A percentile compares a stretch with the other conserved stretches of the same genome.
Evolutionary conservation across 2,797 vertebrate species (phyloP).

Genomic region (Brotula barbata): DNA sequence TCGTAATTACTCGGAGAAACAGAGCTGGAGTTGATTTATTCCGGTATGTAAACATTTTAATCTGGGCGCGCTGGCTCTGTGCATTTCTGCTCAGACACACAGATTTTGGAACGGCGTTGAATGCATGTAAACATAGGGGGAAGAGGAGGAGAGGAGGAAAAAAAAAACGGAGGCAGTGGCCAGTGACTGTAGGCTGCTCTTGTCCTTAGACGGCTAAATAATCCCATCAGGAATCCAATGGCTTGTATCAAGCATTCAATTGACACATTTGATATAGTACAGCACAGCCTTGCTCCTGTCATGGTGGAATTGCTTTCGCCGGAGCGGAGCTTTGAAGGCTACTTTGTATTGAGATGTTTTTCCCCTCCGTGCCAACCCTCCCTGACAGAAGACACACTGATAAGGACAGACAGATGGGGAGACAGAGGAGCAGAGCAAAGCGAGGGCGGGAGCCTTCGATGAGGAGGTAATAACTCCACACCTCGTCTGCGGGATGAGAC

Average conservation of each 20-base stretch:
- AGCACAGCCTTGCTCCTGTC: conserved; percentile 39
- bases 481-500: conserved; percentile 43
- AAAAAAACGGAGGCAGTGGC: too few species aligned
- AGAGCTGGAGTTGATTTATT: too few species aligned
- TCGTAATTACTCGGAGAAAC: too few species aligned
- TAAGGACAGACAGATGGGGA: conserved; percentile 48
- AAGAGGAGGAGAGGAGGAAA: too few species aligned
- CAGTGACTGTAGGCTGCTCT: conserved; percentile 32
- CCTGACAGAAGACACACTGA: conserved; percentile 54
- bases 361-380: conserved; percentile 18
- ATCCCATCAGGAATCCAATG: conserved; percentile 53
- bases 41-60: too few species aligned
- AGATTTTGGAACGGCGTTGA: too few species aligned
- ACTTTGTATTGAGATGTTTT: conserved; percentile 65
- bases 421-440: conserved; percentile 27
- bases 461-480: conserved; percentile 63
- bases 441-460: conserved; percentile 13
- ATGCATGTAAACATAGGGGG: too few species aligned
- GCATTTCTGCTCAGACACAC: too few species aligned
- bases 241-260: conserved; percentile 51
- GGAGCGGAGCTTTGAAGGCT: conserved; percentile 50
- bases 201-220: conserved; percentile 37
- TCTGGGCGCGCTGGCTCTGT: too few species aligned
- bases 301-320: conserved; percentile 53
- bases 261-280: conserved; percentile 58